Conservation (phyloP, 53 echinoderm and acorn worm genomes). For the Stichopus horrens region DNA sequence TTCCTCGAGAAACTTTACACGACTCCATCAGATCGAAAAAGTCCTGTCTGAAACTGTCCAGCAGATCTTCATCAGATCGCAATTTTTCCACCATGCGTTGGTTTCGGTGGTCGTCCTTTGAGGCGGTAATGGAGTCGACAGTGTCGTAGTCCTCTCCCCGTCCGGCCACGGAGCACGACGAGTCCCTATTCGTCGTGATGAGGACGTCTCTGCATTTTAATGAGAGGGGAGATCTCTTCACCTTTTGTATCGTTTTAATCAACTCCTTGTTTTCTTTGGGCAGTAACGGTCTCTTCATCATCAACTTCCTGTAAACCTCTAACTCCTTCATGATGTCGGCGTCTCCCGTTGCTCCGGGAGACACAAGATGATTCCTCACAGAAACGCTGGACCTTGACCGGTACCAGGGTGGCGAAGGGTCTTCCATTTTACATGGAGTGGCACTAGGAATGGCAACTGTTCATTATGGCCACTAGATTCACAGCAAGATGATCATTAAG, state of each 20-base stretch:
- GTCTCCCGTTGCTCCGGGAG: not conserved
- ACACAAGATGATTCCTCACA: not conserved
- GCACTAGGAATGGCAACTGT: no score
- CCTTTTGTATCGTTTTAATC: not conserved
- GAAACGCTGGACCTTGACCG: not conserved
- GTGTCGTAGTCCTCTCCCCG: not conserved
- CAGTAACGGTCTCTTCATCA: not conserved
- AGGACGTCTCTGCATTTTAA: not conserved
- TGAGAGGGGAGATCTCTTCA: not conserved
- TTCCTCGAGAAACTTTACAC: not conserved
- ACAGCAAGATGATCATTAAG: no score
- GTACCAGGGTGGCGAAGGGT: not conserved
- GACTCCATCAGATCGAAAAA: not conserved
- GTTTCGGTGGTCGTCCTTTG: not conserved
- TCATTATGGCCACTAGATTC: no score
- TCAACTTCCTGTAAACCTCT: not conserved
- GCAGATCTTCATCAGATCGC: constrained; percentile 1
- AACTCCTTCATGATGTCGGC: constrained; percentile 4
- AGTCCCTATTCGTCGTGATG: not conserved
- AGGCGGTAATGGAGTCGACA: not conserved
- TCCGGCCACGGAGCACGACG: not conserved
- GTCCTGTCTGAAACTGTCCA: constrained; percentile 23
- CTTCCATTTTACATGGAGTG: no score
- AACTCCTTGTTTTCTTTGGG: not conserved
- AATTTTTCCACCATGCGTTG: not conserved